Conservation (phyloP, 2,113 vertebrate species). For the Gorsachius goisagi region DNA sequence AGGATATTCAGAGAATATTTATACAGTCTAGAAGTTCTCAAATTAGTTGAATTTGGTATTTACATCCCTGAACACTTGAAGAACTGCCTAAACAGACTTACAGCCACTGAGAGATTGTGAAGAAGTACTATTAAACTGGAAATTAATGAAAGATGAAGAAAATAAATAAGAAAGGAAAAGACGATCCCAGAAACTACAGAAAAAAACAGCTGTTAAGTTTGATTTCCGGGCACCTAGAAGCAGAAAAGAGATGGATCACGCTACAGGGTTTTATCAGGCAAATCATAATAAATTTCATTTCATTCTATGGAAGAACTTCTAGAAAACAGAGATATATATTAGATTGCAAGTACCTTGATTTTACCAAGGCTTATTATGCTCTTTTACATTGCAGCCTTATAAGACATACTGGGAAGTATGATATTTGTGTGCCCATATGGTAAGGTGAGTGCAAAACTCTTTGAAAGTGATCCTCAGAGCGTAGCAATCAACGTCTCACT, state of each 20-base stretch:
- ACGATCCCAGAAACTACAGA: not conserved
- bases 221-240: not conserved
- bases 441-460: not conserved
- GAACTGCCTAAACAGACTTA: not conserved
- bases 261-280: not conserved
- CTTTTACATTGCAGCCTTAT: not conserved
- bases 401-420: not conserved
- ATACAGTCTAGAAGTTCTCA: not conserved
- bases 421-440: not conserved
- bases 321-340: not conserved
- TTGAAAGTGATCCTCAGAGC: not conserved
- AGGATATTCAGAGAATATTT: not conserved
- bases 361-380: not conserved
- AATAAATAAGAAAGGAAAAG: not conserved
- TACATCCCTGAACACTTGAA: not conserved
- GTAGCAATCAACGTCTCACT: not conserved
- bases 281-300: not conserved
- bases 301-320: not conserved
- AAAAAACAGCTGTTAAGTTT: not conserved
- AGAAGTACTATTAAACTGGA: not conserved
- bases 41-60: not conserved
- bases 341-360: not conserved
- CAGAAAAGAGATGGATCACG: not conserved
- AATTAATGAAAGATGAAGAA: not conserved
- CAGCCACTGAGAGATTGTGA: not conserved